Evolutionary conservation across 2,888 invertebrate species (phyloP).

Genomic region (Parthenolecanium corni): DNA sequence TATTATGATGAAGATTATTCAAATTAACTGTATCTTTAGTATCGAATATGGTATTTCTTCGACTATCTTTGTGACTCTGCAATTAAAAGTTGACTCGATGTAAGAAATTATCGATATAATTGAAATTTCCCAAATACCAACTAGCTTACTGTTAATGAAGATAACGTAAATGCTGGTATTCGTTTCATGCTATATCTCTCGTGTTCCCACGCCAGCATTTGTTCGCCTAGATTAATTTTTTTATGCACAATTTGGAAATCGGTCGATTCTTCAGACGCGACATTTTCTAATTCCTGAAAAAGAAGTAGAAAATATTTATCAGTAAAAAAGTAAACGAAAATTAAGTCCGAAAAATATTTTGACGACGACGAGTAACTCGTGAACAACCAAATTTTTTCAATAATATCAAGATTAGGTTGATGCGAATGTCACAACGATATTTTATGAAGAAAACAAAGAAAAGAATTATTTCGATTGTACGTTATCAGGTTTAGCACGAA

Average conservation of each 20-base stretch:
- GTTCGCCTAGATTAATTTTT: slow-evolving; percentile 92
- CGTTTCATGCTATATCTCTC: slow-evolving; percentile 88
- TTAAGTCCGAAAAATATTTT: background rate
- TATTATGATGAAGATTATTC: slow-evolving; percentile 52
- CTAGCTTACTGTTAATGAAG: slow-evolving; percentile 51
- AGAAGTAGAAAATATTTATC: no score
- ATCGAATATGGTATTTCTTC: slow-evolving; percentile 54
- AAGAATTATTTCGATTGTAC: no score
- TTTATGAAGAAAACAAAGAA: no score
- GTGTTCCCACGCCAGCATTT: slow-evolving; percentile 89
- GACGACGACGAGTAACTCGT: no score
- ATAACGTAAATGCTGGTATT: slow-evolving; percentile 83
- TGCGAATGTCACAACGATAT: no score
- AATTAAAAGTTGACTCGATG: slow-evolving; percentile 9
- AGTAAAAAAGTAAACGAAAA: background rate
- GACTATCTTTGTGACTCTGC: slow-evolving; percentile 53
- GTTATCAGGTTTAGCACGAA: no score
- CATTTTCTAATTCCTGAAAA: slow-evolving; percentile 12
- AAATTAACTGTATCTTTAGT: slow-evolving; percentile 46
- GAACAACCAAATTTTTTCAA: background rate
- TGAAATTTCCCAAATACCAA: background rate
- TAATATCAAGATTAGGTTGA: background rate
- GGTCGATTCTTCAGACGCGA: slow-evolving; percentile 21
- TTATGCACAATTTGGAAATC: slow-evolving; percentile 66
- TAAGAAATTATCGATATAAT: background rate